phyloP scores from a whole-genome alignment of 2,797 vertebrate genomes.

The Tenualosa thibaudeaui region DNA sequence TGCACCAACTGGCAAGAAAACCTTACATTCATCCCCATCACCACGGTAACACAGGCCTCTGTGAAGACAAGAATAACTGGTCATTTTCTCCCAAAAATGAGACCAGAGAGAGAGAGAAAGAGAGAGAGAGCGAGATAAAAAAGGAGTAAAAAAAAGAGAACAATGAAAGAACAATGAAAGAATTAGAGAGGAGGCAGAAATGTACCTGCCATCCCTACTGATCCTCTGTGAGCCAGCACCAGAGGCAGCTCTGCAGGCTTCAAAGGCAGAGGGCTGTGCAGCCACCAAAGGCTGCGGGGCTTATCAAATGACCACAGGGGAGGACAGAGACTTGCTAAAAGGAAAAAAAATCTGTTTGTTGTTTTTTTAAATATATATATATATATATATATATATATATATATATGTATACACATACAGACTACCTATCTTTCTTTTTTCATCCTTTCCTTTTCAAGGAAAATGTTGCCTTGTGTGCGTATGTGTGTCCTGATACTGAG shows the following conservation, averaged over 20 bases:
- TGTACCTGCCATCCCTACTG: constrained; percentile 36
- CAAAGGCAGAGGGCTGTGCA: constrained; percentile 31
- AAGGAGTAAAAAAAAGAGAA: constrained; percentile 27
- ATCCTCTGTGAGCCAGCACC: constrained; percentile 26
- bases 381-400: too few relatives aligned
- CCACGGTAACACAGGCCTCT: background rate
- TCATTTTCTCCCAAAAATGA: constrained; percentile 38
- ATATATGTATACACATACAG: too few relatives aligned
- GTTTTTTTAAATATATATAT: background rate
- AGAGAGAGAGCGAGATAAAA: background rate
- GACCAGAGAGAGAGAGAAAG: background rate
- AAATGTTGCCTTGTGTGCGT: constrained; percentile 29
- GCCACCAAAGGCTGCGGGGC: constrained; percentile 38
- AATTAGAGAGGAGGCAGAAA: constrained; percentile 41
- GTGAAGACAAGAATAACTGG: constrained; percentile 18
- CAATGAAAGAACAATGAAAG: constrained; percentile 47
- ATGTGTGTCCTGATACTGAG: background rate
- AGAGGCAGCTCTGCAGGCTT: constrained; percentile 36
- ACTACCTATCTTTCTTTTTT: background rate
- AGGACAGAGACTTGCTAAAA: constrained; percentile 39
- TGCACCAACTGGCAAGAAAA: background rate
- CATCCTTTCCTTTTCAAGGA: background rate
- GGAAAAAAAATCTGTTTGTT: background rate
- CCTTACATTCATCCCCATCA: background rate
- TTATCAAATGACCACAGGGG: constrained; percentile 51